Evolutionary conservation across 2,113 vertebrate species (phyloP), one percentile per base, ranked within the genome.

Genomic region (Etia nguti): DNA sequence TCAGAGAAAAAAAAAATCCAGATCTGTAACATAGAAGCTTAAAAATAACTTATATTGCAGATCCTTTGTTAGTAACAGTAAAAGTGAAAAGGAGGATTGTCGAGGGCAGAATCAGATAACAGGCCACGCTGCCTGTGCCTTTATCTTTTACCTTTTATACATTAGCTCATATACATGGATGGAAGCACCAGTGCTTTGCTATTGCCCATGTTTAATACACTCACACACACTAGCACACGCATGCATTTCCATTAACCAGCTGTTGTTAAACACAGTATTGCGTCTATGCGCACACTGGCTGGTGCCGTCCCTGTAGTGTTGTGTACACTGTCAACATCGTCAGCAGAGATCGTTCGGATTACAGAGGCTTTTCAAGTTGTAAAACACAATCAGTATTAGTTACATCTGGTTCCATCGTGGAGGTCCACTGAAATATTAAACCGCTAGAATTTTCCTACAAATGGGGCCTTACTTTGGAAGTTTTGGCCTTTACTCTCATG

Each of bases 161-260:
- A 88, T 93, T 93, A 94, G 92, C 91, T 93, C 89, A 75, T 86
- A 83, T 84, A 92, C 82, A 90, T 87, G 85, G 90, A 93, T 92
- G 91, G 93, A 94, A 96, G 95, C 94, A 95, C 95, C 90, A 81
- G 65, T 91, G 88, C 82, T 88, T 84, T 89, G 82, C 91, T 96
- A 96, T 96, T 96, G 95, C 95, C 92, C 85, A 89, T 92, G 79
- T 90, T 88, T 84, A 54, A 82, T 11, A 73, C 54, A 83, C 65
- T 43, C 77, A 24, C 84, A 77, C 84, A 88, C 81, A 83, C 34
- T 11, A 12, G 15, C 38, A 68, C 60, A 79, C 77, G 38, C 60
- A 82, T 38, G 62, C 36, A 43, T 86, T 60, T 20, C 62, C 55
- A 79, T 48, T 4, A 68, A 46, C 75, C 57, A 81, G 56, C 43